phyloP scores from a whole-genome alignment of 37 sponge, comb jelly and placozoan genomes.

The Amphimedon queenslandica region DNA sequence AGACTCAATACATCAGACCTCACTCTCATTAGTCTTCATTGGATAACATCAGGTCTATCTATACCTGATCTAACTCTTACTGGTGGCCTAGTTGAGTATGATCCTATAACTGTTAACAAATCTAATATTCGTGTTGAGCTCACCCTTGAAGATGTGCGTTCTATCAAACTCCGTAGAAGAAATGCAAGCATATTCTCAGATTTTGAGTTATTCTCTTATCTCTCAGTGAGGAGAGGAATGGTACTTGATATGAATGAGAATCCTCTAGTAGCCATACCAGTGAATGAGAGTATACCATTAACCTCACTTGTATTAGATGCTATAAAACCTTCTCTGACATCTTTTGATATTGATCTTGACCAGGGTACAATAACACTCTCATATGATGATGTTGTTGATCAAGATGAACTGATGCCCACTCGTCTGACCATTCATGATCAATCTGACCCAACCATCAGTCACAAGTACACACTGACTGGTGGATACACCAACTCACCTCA shows the following conservation, averaged over 20 bases:
- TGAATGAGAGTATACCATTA: constrained; percentile 4
- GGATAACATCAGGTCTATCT: background rate
- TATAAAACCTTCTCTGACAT: constrained; percentile 19
- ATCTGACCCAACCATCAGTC: constrained; percentile 3
- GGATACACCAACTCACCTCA: constrained; percentile 28
- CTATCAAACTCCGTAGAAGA: constrained; percentile 33
- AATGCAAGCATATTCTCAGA: background rate
- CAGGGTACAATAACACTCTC: constrained; percentile 67
- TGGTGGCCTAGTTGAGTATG: constrained; percentile 65
- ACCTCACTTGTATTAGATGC: constrained; percentile 28
- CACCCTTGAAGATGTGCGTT: constrained; percentile 54
- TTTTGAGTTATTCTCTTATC: constrained; percentile 18
- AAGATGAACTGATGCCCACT: constrained; percentile 12
- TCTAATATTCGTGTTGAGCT: constrained; percentile 39
- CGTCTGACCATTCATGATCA: constrained; percentile 60
- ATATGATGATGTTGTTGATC: constrained; percentile 75
- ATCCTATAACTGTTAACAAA: constrained; percentile 33
- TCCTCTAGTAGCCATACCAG: constrained; percentile 35
- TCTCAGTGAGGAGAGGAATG: constrained; percentile 44
- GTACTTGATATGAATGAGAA: constrained; percentile 74
- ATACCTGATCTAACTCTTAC: constrained; percentile 57
- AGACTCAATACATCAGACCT: constrained; percentile 47
- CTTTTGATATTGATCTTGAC: constrained; percentile 78
- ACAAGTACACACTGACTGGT: constrained; percentile 69
- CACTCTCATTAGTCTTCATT: constrained; percentile 61